phyloP scores from a whole-genome alignment of 92 coral and sea anemone species.

The Galaxea fascicularis region DNA sequence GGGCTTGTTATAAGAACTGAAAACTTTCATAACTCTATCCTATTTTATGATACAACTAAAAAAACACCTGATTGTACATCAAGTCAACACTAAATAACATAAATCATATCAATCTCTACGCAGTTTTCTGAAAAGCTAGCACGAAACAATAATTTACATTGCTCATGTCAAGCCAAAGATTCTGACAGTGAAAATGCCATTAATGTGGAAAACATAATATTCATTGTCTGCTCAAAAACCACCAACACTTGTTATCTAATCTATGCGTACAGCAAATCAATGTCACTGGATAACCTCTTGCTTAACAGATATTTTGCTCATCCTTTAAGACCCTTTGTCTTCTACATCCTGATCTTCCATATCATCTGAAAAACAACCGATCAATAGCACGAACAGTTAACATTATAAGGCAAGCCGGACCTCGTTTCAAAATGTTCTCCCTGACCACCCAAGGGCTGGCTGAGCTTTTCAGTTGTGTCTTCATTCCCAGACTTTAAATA shows the following conservation, averaged over 20 bases:
- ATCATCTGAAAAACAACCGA: conserved; percentile 3
- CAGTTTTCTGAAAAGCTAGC: too few relatives aligned
- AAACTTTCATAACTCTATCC: too few relatives aligned
- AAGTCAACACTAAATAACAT: too few relatives aligned
- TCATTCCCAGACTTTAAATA: too few relatives aligned
- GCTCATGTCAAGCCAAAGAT: neutral
- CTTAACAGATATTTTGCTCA: neutral
- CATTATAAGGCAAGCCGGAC: neutral
- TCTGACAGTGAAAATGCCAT: neutral
- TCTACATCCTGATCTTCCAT: conserved; percentile 33
- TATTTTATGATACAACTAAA: too few relatives aligned
- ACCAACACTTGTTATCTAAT: conserved; percentile 15
- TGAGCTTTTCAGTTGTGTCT: too few relatives aligned
- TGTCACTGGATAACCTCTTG: neutral
- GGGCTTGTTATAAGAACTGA: neutral
- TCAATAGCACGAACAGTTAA: neutral
- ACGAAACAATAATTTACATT: neutral
- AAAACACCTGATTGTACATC: too few relatives aligned
- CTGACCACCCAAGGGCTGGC: too few relatives aligned
- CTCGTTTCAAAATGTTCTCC: too few relatives aligned
- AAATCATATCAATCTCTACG: too few relatives aligned
- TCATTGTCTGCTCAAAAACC: neutral
- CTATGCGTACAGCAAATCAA: conserved; percentile 3
- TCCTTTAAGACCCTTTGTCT: conserved; percentile 2
- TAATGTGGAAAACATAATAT: neutral